Percentiles rank a stretch among this genome's conserved stretches.
Evolutionary conservation across 1,140 invertebrate genomes (phyloP).

Genomic region (Hyposmocoma kahamanoa): DNA sequence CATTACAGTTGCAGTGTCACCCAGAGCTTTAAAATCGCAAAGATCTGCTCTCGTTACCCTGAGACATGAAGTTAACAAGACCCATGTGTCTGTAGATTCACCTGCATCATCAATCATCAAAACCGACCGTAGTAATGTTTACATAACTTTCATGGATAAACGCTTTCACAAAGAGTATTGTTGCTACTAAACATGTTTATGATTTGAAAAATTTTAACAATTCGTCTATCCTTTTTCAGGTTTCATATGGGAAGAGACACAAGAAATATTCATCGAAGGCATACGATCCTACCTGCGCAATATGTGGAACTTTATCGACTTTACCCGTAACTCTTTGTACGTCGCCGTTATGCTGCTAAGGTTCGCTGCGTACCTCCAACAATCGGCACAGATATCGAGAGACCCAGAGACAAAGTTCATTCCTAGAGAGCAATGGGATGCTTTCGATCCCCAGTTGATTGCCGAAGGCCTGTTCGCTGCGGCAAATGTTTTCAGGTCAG

Average conservation of each 20-base stretch:
- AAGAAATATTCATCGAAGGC: conserved; percentile 90
- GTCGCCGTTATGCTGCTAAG: conserved; percentile 85
- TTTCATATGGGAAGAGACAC: conserved; percentile 93
- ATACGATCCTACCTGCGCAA: conserved; percentile 89
- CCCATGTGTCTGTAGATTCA: no score
- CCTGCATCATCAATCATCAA: no score
- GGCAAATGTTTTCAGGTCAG: conserved; percentile 94
- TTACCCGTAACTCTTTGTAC: conserved; percentile 91
- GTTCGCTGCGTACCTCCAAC: conserved; percentile 84
- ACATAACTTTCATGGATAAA: no score
- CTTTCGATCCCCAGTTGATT: conserved; percentile 95
- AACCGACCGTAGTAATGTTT: no score
- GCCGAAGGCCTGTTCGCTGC: conserved; percentile 96
- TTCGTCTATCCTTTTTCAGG: no score
- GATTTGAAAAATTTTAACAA: no score
- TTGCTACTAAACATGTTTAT: no score
- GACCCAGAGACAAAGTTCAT: conserved; percentile 81
- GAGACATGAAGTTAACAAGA: no score
- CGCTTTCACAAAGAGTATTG: no score
- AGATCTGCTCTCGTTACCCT: no score
- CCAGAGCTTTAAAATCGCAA: no score
- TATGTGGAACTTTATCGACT: conserved; percentile 98
- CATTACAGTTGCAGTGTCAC: no score
- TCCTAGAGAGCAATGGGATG: conserved; percentile 90
- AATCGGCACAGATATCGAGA: conserved; percentile 77